Percentiles rank a stretch among this genome's conserved stretches.
phyloP scores from a whole-genome alignment of 2,113 vertebrate species.

The Kryptolebias marmoratus region DNA sequence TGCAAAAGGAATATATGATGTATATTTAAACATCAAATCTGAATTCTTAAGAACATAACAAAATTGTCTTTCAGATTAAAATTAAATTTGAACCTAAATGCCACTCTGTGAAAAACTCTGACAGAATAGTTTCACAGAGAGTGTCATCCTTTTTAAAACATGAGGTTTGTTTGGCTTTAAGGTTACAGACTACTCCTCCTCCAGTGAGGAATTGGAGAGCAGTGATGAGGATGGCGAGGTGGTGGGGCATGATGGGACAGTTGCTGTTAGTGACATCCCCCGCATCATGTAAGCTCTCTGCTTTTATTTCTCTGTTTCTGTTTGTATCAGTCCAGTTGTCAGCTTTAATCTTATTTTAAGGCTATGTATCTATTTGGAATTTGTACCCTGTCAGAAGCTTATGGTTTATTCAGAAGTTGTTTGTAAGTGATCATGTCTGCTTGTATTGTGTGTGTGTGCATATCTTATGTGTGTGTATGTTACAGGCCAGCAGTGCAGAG shows the following conservation, averaged over 20 bases:
- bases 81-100: no score
- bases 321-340: conserved; percentile 4
- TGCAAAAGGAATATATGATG: no score
- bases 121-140: not conserved
- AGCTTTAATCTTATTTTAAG: conserved; percentile 15
- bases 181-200: conserved; percentile 97
- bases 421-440: conserved; percentile 22
- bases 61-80: no score
- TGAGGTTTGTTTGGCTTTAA: conserved; percentile 58
- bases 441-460: conserved; percentile 47
- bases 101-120: no score
- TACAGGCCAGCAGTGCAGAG: conserved; percentile 88
- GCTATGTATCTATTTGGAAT: conserved; percentile 15
- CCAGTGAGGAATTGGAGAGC: conserved; percentile 93
- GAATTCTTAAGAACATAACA: no score
- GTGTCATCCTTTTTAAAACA: not conserved
- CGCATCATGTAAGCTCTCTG: conserved; percentile 89
- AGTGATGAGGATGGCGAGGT: conserved; percentile 93
- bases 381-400: conserved; percentile 19
- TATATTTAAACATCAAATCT: no score
- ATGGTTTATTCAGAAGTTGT: conserved; percentile 25
- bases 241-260: conserved; percentile 91
- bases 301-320: not conserved
- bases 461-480: conserved; percentile 34
- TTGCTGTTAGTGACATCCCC: conserved; percentile 95